phyloP scores from a whole-genome alignment of 2,113 vertebrate species.

The Rattus rattus region DNA sequence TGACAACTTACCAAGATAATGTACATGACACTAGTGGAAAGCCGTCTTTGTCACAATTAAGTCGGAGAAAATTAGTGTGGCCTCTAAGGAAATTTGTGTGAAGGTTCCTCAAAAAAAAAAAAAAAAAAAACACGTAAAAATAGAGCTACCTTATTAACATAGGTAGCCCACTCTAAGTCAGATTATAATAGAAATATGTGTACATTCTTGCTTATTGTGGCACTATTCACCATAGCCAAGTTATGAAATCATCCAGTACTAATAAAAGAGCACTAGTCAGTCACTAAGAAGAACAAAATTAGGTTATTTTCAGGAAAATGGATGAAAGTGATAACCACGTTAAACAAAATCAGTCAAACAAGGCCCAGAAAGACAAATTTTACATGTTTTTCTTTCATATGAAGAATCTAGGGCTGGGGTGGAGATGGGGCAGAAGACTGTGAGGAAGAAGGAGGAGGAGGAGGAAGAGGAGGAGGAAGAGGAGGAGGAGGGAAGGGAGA shows the following conservation, averaged over 20 bases:
- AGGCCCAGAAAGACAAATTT: background rate
- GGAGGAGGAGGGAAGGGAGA: fast-evolving
- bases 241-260: background rate
- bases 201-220: background rate
- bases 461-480: no score
- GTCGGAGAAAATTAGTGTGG: background rate
- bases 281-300: background rate
- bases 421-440: background rate
- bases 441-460: no score
- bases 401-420: background rate
- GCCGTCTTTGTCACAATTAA: background rate
- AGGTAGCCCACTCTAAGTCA: background rate
- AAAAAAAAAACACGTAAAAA: background rate
- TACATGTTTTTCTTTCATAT: background rate
- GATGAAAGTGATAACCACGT: background rate
- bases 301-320: background rate
- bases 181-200: background rate
- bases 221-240: background rate
- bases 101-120: background rate
- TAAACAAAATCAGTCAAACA: background rate
- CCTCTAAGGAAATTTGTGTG: background rate
- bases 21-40: background rate
- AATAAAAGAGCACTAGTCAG: background rate
- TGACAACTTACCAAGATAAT: background rate
- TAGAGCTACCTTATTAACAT: background rate